These are phyloP conservation scores for Kryptolebias marmoratus DNA, from an alignment of 2,113 vertebrate species.

Conservation along the genomic window DNA sequence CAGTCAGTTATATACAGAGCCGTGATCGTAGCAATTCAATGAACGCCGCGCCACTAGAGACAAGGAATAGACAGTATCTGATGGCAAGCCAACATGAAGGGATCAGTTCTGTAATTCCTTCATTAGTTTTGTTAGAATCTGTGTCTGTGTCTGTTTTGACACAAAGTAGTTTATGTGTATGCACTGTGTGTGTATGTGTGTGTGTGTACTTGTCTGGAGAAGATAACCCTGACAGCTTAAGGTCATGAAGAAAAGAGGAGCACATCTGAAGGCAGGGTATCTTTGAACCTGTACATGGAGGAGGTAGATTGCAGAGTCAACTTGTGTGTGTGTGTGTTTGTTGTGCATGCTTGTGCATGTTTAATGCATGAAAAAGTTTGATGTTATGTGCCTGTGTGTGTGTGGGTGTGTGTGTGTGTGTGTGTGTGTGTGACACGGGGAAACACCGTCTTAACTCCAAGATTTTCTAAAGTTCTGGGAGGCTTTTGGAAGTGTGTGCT, in stretches of 20 bases:
- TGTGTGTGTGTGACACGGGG: neutral
- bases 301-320: conserved; percentile 35
- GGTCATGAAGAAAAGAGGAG: conserved; percentile 72
- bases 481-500: neutral
- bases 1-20: conserved; percentile 7
- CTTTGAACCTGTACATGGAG: conserved; percentile 53
- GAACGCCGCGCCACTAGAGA: conserved; percentile 17
- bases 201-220: conserved; percentile 54
- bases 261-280: conserved; percentile 70
- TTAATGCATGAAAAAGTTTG: conserved; percentile 53
- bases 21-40: conserved; percentile 19
- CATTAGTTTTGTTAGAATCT: conserved; percentile 59
- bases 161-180: conserved; percentile 38
- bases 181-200: conserved; percentile 27
- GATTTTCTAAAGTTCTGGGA: conserved; percentile 31
- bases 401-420: conserved; percentile 9
- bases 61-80: conserved; percentile 46
- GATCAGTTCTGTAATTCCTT: conserved; percentile 62
- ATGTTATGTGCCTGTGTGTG: conserved; percentile 11
- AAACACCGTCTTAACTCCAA: conserved; percentile 1
- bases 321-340: conserved; percentile 40
- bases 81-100: conserved; percentile 65
- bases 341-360: conserved; percentile 36
- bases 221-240: conserved; percentile 75
- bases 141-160: conserved; percentile 43